Evolutionary conservation across 2,888 invertebrate genomes (phyloP).

Genomic region (Melanargia galathea): DNA sequence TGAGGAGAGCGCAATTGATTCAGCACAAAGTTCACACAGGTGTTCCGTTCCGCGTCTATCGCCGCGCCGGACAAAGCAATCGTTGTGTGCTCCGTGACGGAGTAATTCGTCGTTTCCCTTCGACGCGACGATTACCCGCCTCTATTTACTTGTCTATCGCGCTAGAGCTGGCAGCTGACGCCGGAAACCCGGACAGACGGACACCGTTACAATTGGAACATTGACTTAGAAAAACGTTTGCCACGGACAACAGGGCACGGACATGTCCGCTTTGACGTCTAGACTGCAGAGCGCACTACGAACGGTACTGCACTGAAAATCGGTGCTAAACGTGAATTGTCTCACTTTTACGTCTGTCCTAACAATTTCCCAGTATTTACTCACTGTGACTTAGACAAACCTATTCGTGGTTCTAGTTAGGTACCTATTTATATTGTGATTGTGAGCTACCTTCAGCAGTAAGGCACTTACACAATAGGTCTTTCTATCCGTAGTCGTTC

Average conservation of each 20-base stretch:
- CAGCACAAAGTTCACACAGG: slow-evolving; percentile 49
- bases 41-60: slow-evolving; percentile 49
- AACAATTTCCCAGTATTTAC: slow-evolving; percentile 13
- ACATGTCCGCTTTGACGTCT: slow-evolving; percentile 57
- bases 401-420: too few species aligned
- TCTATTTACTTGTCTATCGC: slow-evolving; percentile 80
- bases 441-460: too few species aligned
- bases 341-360: slow-evolving; percentile 43
- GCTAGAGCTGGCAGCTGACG: slow-evolving; percentile 77
- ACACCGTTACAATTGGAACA: slow-evolving; percentile 78
- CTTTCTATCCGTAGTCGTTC: too few species aligned
- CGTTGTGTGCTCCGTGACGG: slow-evolving; percentile 72
- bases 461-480: too few species aligned
- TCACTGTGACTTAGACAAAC: slow-evolving; percentile 18
- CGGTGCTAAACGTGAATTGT: slow-evolving; percentile 49
- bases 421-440: too few species aligned
- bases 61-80: slow-evolving; percentile 71
- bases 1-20: slow-evolving; percentile 28
- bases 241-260: slow-evolving; percentile 54
- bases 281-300: slow-evolving; percentile 59
- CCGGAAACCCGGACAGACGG: slow-evolving; percentile 71
- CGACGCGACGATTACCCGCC: slow-evolving; percentile 79
- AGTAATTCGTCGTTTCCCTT: slow-evolving; percentile 80
- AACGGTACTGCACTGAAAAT: slow-evolving; percentile 42
- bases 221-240: slow-evolving; percentile 81